Evolutionary conservation across 2,113 vertebrate genomes (phyloP).

Genomic region (Pantherophis guttatus): DNA sequence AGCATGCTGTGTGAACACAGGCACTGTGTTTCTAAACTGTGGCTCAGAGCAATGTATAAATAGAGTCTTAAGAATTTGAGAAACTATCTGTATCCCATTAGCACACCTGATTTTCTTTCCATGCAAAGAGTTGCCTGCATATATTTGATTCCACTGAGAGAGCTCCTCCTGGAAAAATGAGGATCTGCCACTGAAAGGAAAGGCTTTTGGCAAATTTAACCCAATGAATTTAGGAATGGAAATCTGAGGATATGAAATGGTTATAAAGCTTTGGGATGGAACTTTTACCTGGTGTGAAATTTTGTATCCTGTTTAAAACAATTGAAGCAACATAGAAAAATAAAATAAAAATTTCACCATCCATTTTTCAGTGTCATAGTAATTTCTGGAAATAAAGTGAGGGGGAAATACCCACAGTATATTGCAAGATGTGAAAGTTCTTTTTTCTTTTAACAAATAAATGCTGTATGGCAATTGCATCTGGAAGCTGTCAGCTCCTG

Average conservation of each 20-base stretch:
- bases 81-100: background rate
- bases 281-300: background rate
- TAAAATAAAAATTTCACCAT: background rate
- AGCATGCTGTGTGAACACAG: background rate
- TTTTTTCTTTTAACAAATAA: background rate
- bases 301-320: background rate
- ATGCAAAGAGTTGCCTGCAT: background rate
- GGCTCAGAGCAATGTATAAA: background rate
- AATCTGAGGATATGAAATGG: background rate
- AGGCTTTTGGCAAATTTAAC: background rate
- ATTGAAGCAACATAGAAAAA: background rate
- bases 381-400: background rate
- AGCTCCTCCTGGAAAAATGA: background rate
- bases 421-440: background rate
- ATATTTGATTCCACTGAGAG: background rate
- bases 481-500: background rate
- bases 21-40: background rate
- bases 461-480: background rate
- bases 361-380: too few relatives aligned
- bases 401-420: background rate
- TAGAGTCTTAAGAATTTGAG: background rate
- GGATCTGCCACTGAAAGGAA: background rate
- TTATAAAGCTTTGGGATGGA: background rate
- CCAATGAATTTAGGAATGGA: background rate
- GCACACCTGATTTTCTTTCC: background rate